These are phyloP conservation scores for Cliona cf. orientalis DNA, from an alignment of 37 sponge, comb jelly and placozoan species.

Conservation along the genomic window DNA sequence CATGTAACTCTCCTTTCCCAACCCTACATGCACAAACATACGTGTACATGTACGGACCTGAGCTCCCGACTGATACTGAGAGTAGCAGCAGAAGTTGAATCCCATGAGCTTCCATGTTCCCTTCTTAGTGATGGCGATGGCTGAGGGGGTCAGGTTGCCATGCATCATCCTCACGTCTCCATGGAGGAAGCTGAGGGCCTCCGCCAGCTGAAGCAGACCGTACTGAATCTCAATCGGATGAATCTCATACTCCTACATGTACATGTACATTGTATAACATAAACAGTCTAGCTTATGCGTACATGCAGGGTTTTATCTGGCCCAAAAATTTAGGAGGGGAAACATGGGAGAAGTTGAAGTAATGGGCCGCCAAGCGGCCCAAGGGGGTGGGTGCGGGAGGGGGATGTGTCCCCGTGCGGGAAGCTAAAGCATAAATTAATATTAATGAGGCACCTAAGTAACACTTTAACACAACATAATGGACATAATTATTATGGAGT, in stretches of 20 bases:
- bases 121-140: conserved; percentile 32
- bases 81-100: conserved; percentile 72
- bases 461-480: too few relatives aligned
- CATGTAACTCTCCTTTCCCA: background rate
- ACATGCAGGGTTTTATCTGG: too few relatives aligned
- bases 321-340: too few relatives aligned
- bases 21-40: background rate
- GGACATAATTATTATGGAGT: too few relatives aligned
- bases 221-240: conserved; percentile 81
- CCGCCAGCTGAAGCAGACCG: conserved; percentile 73
- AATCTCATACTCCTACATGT: conserved; percentile 80
- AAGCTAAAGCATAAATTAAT: too few relatives aligned
- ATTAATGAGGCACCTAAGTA: too few relatives aligned
- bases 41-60: conserved; percentile 23
- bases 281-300: background rate
- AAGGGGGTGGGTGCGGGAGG: too few relatives aligned
- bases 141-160: conserved; percentile 73
- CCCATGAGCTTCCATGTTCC: conserved; percentile 87
- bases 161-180: conserved; percentile 76
- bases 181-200: conserved; percentile 81
- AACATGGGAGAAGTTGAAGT: too few relatives aligned
- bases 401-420: too few relatives aligned
- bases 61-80: conserved; percentile 47
- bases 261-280: too few relatives aligned
- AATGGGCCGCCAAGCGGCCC: too few relatives aligned